These are phyloP conservation scores for Montipora cactus DNA, from an alignment of 64 coral and sea anemone species.

Conservation along the genomic window DNA sequence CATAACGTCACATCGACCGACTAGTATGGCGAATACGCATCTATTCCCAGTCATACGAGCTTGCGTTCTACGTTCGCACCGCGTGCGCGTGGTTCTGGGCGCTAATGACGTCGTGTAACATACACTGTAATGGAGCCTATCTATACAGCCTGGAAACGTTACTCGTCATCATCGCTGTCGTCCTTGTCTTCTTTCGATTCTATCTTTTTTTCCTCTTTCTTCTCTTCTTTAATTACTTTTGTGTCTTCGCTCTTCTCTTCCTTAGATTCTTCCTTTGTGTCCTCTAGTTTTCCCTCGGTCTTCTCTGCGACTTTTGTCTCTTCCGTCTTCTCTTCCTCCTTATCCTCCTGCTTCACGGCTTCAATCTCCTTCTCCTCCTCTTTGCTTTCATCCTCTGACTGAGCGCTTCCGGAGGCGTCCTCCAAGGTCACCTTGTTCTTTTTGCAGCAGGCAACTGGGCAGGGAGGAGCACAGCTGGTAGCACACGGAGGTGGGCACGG, in stretches of 20 bases:
- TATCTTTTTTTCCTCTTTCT: slow-evolving; percentile 2
- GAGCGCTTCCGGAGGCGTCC: slow-evolving; percentile 29
- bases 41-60: slow-evolving; percentile 30
- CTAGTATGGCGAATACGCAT: not conserved
- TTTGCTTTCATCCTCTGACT: slow-evolving; percentile 26
- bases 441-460: slow-evolving; percentile 84
- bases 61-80: slow-evolving; percentile 3
- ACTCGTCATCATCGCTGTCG: slow-evolving; percentile 44
- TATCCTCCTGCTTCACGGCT: not conserved
- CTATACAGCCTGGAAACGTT: slow-evolving; percentile 27
- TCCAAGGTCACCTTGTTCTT: slow-evolving; percentile 89
- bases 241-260: slow-evolving; percentile 37
- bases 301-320: too few relatives aligned
- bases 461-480: slow-evolving; percentile 61
- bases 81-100: slow-evolving; percentile 29
- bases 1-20: not conserved
- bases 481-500: slow-evolving; percentile 63
- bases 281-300: not conserved
- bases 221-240: slow-evolving; percentile 26
- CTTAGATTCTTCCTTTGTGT: not conserved
- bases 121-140: slow-evolving; percentile 55
- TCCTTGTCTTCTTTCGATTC: slow-evolving; percentile 12
- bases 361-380: slow-evolving; percentile 52
- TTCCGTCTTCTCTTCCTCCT: too few relatives aligned
- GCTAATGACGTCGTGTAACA: slow-evolving; percentile 43